phyloP scores from a whole-genome alignment of 2,113 vertebrate species.

The Phycodurus eques region DNA sequence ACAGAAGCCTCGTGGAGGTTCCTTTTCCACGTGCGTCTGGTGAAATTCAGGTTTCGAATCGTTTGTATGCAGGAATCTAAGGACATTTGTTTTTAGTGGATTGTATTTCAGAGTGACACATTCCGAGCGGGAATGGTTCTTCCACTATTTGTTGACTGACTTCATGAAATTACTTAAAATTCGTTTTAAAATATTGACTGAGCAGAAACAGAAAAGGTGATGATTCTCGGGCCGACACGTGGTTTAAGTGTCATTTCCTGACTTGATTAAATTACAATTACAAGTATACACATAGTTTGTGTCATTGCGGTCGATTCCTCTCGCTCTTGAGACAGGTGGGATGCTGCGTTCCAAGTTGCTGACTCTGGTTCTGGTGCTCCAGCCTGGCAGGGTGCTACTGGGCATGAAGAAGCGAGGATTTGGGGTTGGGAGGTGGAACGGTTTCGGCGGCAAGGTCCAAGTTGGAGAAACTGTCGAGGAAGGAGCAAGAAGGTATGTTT shows the following conservation, averaged over 20 bases:
- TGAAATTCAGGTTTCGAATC: background rate
- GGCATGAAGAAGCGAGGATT: slow-evolving; percentile 97
- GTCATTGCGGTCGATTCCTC: background rate
- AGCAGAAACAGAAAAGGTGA: background rate
- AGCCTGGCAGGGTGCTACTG: slow-evolving; percentile 81
- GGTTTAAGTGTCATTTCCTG: background rate
- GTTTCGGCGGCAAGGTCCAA: slow-evolving; percentile 93
- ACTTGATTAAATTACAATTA: background rate
- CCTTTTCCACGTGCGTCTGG: background rate
- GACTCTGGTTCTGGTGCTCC: slow-evolving; percentile 87
- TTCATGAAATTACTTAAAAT: background rate
- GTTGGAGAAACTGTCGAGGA: slow-evolving; percentile 85
- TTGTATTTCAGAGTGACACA: slow-evolving; percentile 50
- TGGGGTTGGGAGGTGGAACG: slow-evolving; percentile 89
- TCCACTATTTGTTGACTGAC: rapidly evolving
- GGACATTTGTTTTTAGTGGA: slow-evolving; percentile 40
- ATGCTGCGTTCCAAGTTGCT: slow-evolving; percentile 81
- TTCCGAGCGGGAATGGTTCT: background rate
- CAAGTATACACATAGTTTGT: background rate
- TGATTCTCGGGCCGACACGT: too few relatives aligned
- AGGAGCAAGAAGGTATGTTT: slow-evolving; percentile 81
- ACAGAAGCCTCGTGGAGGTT: too few relatives aligned
- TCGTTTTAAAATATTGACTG: rapidly evolving
- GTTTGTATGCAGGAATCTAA: background rate
- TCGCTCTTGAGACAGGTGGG: slow-evolving; percentile 11